These are phyloP conservation scores for Dasysyrphus tricinctus DNA, from an alignment of 2,888 invertebrate genomes.

Conservation along the genomic window DNA sequence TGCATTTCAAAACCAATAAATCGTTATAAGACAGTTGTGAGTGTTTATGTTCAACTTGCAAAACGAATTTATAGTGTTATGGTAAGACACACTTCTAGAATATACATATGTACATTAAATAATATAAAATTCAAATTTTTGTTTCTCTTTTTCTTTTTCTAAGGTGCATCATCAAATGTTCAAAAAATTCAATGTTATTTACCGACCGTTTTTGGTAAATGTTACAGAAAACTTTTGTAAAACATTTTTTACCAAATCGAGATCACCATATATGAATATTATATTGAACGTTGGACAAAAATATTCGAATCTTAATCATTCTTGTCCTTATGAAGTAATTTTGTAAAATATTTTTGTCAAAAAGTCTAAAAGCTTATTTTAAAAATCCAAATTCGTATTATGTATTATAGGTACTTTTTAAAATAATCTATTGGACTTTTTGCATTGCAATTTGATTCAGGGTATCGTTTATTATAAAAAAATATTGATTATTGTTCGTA, in stretches of 20 bases:
- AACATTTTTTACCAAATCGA: background rate
- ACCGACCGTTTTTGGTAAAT: conserved; percentile 3
- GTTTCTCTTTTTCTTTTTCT: background rate
- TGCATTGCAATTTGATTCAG: too few relatives aligned
- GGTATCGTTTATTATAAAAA: too few relatives aligned
- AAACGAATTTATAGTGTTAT: background rate
- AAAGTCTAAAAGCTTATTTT: too few relatives aligned
- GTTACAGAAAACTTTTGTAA: conserved; percentile 3
- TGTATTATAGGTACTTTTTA: too few relatives aligned
- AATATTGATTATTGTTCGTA: too few relatives aligned
- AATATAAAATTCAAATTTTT: background rate
- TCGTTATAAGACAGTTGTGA: conserved; percentile 8
- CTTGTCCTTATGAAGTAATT: conserved; percentile 20
- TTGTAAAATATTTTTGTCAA: too few relatives aligned
- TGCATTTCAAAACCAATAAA: conserved; percentile 1
- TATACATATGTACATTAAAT: too few relatives aligned
- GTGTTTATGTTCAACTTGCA: background rate
- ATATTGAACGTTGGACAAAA: background rate
- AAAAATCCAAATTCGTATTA: too few relatives aligned
- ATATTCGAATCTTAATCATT: conserved; percentile 8
- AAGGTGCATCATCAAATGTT: background rate
- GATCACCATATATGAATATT: conserved; percentile 14
- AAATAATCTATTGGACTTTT: too few relatives aligned
- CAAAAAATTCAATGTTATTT: conserved; percentile 20
- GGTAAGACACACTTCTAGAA: too few relatives aligned